Base-by-base conservation (phyloP, 2,888 invertebrate genomes). In the Theretra japonica region DNA sequence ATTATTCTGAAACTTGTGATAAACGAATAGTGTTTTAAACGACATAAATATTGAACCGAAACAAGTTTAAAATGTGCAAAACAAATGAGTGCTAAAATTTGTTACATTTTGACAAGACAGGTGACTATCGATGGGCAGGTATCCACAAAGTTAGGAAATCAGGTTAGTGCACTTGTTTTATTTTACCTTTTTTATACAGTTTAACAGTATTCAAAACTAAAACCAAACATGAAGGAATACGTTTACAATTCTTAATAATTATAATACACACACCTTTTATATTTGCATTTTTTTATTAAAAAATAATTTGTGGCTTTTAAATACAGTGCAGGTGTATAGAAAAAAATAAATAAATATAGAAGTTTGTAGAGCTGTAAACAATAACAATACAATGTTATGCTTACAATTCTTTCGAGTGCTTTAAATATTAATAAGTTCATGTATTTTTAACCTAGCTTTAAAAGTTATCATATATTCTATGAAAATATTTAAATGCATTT, bases 151-250 rank as follows among this genome's bases (percentile, higher is more conserved):
- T 77, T 80, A 77, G 80, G 80, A 83, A 83, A 84, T 81, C 86
- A 86, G 86, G 86, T 86, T 84, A 86, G 81, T 86, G 75, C 77
- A 74, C 74, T 78, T 73, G 50, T 71, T 72, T 62, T 73, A 68
- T 72, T 72, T 68, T 71, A 72, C 30, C 60, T 70, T 71, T 73
- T 70, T 68, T 70, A 59, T 17, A 28, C 60, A 50, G 48, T 70
- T 53, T 25, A 25, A 70, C 28, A 17, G 25, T 70, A 50, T 48
- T n/a, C n/a, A 30, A 17, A 48, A 17, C 23, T 69, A 57, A 8
- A 6, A 21, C n/a, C 17, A n/a, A 53, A 53, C 7, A 5, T 53
- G 53, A 53, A 53, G 6, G 4, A 17, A 53, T 17, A 53, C n/a
- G 5, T 5, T n/a, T 53, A n/a, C 4, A 53, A 53, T 53, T n/a